Evolutionary conservation across 1,140 invertebrate genomes (phyloP).

Genomic region (Drosophila aff.): DNA sequence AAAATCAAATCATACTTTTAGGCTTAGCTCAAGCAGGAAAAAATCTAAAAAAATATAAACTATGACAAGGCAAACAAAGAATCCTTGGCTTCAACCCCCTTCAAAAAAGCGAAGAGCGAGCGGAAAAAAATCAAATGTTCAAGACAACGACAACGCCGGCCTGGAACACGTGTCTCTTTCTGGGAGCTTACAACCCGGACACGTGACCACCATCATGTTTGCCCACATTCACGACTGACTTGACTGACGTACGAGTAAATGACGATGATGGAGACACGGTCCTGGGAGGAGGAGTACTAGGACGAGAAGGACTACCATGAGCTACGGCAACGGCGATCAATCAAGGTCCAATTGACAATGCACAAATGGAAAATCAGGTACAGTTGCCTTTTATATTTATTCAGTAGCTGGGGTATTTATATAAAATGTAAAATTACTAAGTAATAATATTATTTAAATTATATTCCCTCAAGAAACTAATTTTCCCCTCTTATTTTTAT

Average conservation of each 20-base stretch:
- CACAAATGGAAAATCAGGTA: slow-evolving; percentile 41
- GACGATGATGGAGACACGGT: slow-evolving; percentile 46
- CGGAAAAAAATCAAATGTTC: slow-evolving; percentile 65
- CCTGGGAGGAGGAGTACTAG: slow-evolving; percentile 8
- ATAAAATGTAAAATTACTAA: background rate
- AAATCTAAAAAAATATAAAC: slow-evolving; percentile 44
- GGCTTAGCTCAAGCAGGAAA: slow-evolving; percentile 62
- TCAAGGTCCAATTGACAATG: slow-evolving; percentile 54
- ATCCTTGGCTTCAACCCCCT: slow-evolving; percentile 26
- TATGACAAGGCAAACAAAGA: slow-evolving; percentile 8
- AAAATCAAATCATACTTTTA: slow-evolving; percentile 78
- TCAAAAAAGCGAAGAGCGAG: slow-evolving; percentile 44
- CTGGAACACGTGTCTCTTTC: slow-evolving; percentile 71
- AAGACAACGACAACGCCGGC: slow-evolving; percentile 70
- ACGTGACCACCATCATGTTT: slow-evolving; percentile 83
- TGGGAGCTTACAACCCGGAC: slow-evolving; percentile 71
- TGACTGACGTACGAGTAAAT: slow-evolving; percentile 73
- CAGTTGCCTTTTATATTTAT: slow-evolving; percentile 45
- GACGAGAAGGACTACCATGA: slow-evolving; percentile 20
- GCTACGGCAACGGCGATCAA: slow-evolving; percentile 55
- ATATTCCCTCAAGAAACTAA: background rate
- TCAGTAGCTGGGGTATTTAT: background rate
- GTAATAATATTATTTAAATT: background rate
- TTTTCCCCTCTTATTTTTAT: too few species aligned
- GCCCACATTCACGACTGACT: slow-evolving; percentile 78